A percentile compares a stretch with the other conserved stretches of the same genome.
phyloP scores from a whole-genome alignment of 30 jellyfish, hydroid and myxozoan genomes.

The Rhopilema esculentum region DNA sequence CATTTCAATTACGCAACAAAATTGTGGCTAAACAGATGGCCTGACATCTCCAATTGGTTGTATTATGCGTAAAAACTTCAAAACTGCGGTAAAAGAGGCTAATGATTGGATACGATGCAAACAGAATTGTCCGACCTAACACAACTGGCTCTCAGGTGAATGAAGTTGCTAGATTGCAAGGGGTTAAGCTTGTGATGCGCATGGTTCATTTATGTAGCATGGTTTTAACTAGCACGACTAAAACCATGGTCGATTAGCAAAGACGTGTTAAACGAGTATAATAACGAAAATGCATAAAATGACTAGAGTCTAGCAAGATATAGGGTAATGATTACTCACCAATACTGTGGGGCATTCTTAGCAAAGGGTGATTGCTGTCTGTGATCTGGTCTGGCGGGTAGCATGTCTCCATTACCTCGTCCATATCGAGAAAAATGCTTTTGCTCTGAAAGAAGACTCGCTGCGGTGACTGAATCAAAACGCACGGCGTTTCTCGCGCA shows the following conservation, averaged over 20 bases:
- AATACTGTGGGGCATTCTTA: background rate
- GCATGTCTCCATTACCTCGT: background rate
- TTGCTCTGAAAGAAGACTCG: background rate
- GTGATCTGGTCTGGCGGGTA: background rate
- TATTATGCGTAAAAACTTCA: background rate
- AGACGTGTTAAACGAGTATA: too few relatives aligned
- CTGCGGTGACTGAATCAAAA: background rate
- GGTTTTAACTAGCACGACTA: too few relatives aligned
- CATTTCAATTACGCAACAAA: background rate
- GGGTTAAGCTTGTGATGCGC: too few relatives aligned
- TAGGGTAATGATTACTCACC: background rate
- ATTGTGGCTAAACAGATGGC: background rate
- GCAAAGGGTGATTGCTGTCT: background rate
- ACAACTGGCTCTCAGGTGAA: background rate
- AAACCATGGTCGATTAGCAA: background rate
- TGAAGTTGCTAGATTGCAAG: background rate
- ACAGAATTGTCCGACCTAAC: background rate
- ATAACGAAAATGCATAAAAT: too few relatives aligned
- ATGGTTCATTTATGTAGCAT: too few relatives aligned
- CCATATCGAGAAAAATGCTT: background rate
- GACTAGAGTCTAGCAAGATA: too few relatives aligned
- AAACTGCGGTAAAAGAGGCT: background rate
- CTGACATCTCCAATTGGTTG: background rate
- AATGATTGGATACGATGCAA: background rate
- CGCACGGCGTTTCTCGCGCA: background rate